Base-by-base conservation (phyloP, 1,140 invertebrate species). In the Coelopa frigida region DNA sequence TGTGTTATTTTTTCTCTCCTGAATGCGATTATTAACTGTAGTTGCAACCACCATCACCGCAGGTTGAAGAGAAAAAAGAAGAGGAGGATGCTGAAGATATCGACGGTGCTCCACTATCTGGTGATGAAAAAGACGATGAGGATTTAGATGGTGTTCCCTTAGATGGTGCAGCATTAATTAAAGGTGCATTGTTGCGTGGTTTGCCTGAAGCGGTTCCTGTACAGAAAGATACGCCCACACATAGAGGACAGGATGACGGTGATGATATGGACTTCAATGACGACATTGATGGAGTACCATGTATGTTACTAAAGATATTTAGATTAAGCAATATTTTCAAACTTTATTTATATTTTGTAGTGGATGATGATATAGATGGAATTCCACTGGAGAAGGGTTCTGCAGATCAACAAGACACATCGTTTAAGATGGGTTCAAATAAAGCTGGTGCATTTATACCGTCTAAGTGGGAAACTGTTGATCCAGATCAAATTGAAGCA, bases 401-500 rank as follows among this genome's bases (percentile, higher is more conserved):
- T 44, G 14, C 27, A 8, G 27, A 29, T 10, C 58, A 37, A 40
- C 43, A 1, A 43, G 21, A 40, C 46, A 50, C 33, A 44, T 35
- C 40, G 26, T n/a, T n/a, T n/a, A n/a, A n/a, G n/a, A n/a, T 46
- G 17, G 21, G 46, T 32, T 15, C 47, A 42, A 48, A 58, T 24
- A 67, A 65, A 43, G 51, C 57, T 40, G 81, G 81, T 11, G 79
- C 77, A 26, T 89, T 89, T 74, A 82, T 92, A 29, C 86, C 87
- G 7, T 94, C 92, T 0, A 88, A 91, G 64, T 98, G 94, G 94
- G 94, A 98, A 78, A 92, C 86, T 21, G 87, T 97, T 5, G 90
- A 94, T 72, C 87, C 87, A 2, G 81, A 89, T 62, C 61, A 68
- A 35, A 59, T 69, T 21, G 86, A 90, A 69, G 85, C 86, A 12